Percentiles rank a stretch among this genome's conserved stretches.
These are phyloP conservation scores for Andrena chrysosceles DNA, from an alignment of 2,888 invertebrate genomes.

Conservation along the genomic window DNA sequence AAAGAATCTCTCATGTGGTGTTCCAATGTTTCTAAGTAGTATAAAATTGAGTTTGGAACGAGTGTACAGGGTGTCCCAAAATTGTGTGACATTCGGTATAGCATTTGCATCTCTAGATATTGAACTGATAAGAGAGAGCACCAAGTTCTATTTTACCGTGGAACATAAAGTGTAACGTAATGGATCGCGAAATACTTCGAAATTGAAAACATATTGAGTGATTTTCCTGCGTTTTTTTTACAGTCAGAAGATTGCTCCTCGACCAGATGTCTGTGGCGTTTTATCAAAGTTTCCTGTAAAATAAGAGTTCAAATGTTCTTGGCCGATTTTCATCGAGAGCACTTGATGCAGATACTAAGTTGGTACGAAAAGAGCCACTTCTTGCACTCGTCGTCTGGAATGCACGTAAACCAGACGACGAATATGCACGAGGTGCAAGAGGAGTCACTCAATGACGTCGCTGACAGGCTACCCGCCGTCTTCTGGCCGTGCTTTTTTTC, in stretches of 20 bases:
- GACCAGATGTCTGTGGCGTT: not conserved
- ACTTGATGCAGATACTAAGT: conserved; percentile 28
- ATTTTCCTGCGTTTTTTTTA: no score
- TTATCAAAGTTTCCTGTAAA: not conserved
- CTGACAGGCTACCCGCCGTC: conserved; percentile 77
- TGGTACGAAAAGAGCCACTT: conserved; percentile 50
- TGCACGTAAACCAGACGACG: conserved; percentile 69
- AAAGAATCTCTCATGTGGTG: no score
- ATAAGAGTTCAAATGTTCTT: not conserved
- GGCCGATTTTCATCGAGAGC: conserved; percentile 18
- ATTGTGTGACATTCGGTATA: no score
- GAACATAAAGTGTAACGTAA: no score
- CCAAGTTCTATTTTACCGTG: no score
- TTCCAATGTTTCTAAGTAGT: no score
- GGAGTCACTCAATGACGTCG: conserved; percentile 80
- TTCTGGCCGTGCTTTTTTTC: conserved; percentile 49
- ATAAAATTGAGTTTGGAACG: no score
- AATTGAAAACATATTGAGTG: not conserved
- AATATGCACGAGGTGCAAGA: conserved; percentile 78
- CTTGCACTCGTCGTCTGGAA: conserved; percentile 64
- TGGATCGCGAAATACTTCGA: no score
- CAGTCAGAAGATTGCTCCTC: no score
- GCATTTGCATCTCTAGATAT: no score
- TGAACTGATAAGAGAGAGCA: no score
- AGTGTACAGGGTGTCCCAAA: no score